Evolutionary conservation across 1,140 invertebrate genomes (phyloP).

Genomic region (Ephestia elutella): DNA sequence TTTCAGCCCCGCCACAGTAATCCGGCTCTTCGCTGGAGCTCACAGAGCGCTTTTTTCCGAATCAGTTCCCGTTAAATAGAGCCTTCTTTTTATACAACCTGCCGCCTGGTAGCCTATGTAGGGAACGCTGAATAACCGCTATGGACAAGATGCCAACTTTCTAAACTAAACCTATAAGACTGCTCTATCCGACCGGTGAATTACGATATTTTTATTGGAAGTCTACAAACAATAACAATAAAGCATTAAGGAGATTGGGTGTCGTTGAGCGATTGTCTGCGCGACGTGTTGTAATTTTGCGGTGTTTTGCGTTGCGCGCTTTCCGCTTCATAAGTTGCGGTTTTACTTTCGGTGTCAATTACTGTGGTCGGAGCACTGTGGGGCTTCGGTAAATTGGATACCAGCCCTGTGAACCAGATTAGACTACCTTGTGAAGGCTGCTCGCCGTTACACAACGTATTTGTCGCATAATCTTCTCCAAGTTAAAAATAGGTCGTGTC

Average conservation of each 20-base stretch:
- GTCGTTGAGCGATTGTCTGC: slow-evolving; percentile 22
- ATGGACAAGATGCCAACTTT: slow-evolving; percentile 71
- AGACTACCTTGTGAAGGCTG: slow-evolving; percentile 50
- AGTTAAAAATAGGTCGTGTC: slow-evolving; percentile 42
- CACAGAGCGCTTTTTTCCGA: slow-evolving; percentile 57
- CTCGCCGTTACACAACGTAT: slow-evolving; percentile 37
- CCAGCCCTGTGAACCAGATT: slow-evolving; percentile 53
- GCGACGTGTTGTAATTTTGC: slow-evolving; percentile 49
- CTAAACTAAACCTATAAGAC: slow-evolving; percentile 70
- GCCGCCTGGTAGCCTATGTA: slow-evolving; percentile 55
- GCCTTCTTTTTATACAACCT: slow-evolving; percentile 57
- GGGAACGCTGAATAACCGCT: slow-evolving; percentile 63
- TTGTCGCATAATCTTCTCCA: slow-evolving; percentile 33
- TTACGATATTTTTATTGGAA: slow-evolving; percentile 67
- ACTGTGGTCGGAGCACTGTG: slow-evolving; percentile 62
- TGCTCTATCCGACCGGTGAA: slow-evolving; percentile 51
- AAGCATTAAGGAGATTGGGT: slow-evolving; percentile 53
- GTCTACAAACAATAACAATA: slow-evolving; percentile 50
- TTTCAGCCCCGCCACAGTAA: slow-evolving; percentile 56
- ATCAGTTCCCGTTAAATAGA: slow-evolving; percentile 54
- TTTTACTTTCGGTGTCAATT: slow-evolving; percentile 59
- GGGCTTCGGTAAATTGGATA: slow-evolving; percentile 60
- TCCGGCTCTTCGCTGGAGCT: slow-evolving; percentile 50
- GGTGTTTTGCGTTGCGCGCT: slow-evolving; percentile 31
- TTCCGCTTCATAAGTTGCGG: slow-evolving; percentile 44